A percentile compares a stretch with the other conserved stretches of the same genome.
Evolutionary conservation across 2,888 invertebrate species (phyloP).

Genomic region (Protodeltote pygarga): DNA sequence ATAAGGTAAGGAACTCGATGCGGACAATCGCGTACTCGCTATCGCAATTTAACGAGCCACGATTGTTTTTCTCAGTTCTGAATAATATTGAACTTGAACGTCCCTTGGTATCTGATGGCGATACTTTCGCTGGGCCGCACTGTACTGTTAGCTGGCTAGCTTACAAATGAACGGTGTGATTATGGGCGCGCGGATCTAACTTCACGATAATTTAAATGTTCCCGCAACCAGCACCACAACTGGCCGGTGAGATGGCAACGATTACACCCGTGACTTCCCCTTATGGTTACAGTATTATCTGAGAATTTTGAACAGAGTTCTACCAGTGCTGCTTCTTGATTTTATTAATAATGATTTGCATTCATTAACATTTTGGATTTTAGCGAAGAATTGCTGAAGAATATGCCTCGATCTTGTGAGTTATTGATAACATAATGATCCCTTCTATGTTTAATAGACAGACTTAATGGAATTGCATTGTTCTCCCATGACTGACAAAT

Average conservation of each 20-base stretch:
- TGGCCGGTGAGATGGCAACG: slow-evolving; percentile 71
- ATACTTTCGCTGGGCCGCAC: slow-evolving; percentile 77
- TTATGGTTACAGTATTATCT: slow-evolving; percentile 77
- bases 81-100: slow-evolving; percentile 84
- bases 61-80: slow-evolving; percentile 86
- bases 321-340: slow-evolving; percentile 52
- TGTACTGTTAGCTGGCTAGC: slow-evolving; percentile 80
- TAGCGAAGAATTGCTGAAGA: too few relatives aligned
- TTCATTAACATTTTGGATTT: slow-evolving; percentile 19
- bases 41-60: slow-evolving; percentile 85
- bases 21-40: slow-evolving; percentile 76
- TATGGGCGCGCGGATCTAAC: slow-evolving; percentile 82
- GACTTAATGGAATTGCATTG: too few relatives aligned
- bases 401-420: too few relatives aligned
- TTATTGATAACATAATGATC: too few relatives aligned
- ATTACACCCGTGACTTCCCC: slow-evolving; percentile 80
- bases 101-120: slow-evolving; percentile 80
- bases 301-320: slow-evolving; percentile 78
- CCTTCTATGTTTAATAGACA: too few relatives aligned
- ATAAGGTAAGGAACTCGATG: slow-evolving; percentile 69
- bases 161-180: slow-evolving; percentile 86
- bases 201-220: slow-evolving; percentile 85
- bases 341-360: slow-evolving; percentile 22
- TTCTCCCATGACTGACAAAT: too few relatives aligned
- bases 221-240: slow-evolving; percentile 73